These are phyloP conservation scores for Dendrolimus punctatus DNA, from an alignment of 1,140 invertebrate genomes.

Conservation along the genomic window DNA sequence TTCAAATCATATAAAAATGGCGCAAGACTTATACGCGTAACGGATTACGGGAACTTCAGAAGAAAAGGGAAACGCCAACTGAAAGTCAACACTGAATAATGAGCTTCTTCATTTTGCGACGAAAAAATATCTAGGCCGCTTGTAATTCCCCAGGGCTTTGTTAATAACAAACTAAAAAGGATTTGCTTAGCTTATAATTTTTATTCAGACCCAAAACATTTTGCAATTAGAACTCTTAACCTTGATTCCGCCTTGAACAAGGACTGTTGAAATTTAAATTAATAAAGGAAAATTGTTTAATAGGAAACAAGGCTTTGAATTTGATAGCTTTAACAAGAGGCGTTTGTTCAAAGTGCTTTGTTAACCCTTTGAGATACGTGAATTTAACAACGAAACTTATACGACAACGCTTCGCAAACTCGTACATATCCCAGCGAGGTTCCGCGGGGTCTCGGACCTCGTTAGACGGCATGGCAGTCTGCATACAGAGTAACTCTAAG, in stretches of 20 bases:
- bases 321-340: conserved; percentile 6
- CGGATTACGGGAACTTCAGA: conserved; percentile 14
- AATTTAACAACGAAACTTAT: conserved; percentile 12
- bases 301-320: conserved; percentile 3
- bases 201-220: too few relatives aligned
- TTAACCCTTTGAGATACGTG: conserved; percentile 5
- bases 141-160: too few relatives aligned
- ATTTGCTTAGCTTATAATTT: too few relatives aligned
- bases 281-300: too few relatives aligned
- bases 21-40: conserved; percentile 13
- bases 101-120: conserved; percentile 12
- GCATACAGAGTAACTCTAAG: conserved; percentile 63
- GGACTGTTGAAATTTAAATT: too few relatives aligned
- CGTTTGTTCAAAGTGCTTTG: neutral
- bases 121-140: conserved; percentile 12
- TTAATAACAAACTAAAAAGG: too few relatives aligned
- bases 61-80: conserved; percentile 13
- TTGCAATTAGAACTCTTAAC: too few relatives aligned
- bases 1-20: conserved; percentile 6
- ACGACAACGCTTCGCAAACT: conserved; percentile 11
- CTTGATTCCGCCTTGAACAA: too few relatives aligned
- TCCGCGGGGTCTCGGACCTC: conserved; percentile 40
- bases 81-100: conserved; percentile 21
- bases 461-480: conserved; percentile 47
- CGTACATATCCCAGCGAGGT: conserved; percentile 7